Base-by-base conservation (phyloP, 2,888 invertebrate species). In the Petrolisthes cinctipes region DNA sequence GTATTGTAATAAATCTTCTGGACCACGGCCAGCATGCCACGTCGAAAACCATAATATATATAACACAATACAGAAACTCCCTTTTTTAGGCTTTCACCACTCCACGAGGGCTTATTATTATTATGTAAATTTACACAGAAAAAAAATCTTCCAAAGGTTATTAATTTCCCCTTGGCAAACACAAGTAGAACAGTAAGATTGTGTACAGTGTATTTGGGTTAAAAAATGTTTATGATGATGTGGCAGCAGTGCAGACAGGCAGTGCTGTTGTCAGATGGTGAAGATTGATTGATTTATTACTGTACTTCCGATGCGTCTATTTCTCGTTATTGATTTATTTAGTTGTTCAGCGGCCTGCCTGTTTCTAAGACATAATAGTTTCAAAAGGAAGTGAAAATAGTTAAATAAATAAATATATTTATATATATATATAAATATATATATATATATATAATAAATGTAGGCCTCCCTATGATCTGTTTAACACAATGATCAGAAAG, bases 171-270 rank as follows among this genome's bases (percentile, higher is more conserved):
- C 14, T n/a, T n/a, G 20, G 71, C 20, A 71, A 71, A 71, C 71
- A 71, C 71, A 71, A n/a, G 4, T n/a, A n/a, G 71, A n/a, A n/a
- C 71, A n/a, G 6, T n/a, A 7, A 71, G 14, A 20, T 20, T 71
- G 14, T 71, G 7, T 71, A 71, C 37, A 37, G 37, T 37, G 37
- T 71, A n/a, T 71, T 71, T 14, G 14, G 14, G 20, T 71, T 71
- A 71, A 6, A 17, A 37, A n/a, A n/a, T 71, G 14, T 71, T 61
- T 61, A 17, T 61, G 61, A 20, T 71, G 71, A 71, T 71, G 71
- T 71, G 71, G 71, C 71, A 71, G 20, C 71, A 71, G 71, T 71
- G 71, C 20, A 20, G 71, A 71, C n/a, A 71, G 71, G 71, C 71
- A 71, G 71, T 71, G 71, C 20, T 71, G 20, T 71, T 71, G 71